phyloP scores from a whole-genome alignment of 2,113 vertebrate species.

The Myrmecophaga tridactyla region DNA sequence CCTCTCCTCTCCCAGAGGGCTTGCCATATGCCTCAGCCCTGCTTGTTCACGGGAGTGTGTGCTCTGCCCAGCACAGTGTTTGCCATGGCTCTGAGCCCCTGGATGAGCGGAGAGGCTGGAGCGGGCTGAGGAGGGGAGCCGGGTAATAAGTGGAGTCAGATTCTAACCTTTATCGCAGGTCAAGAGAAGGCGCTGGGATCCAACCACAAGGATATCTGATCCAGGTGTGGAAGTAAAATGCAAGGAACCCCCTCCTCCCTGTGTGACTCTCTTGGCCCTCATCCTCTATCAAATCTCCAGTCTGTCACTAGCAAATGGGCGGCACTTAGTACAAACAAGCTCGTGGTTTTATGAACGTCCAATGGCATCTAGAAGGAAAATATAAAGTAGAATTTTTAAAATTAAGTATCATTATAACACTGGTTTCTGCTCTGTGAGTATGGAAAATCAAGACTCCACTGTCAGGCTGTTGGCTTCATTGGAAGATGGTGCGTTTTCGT shows the following conservation, averaged over 20 bases:
- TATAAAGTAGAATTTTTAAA: not conserved
- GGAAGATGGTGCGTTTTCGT: rapidly evolving
- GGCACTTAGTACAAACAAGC: not conserved
- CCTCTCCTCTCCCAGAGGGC: not conserved
- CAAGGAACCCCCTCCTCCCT: rapidly evolving
- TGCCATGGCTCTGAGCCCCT: not conserved
- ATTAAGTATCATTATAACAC: no score
- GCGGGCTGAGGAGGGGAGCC: not conserved
- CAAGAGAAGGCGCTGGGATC: not conserved
- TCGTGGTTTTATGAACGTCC: not conserved
- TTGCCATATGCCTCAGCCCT: not conserved
- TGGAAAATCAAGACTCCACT: not conserved
- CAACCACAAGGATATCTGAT: not conserved
- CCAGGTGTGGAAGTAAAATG: not conserved
- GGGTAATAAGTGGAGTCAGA: not conserved
- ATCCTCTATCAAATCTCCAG: not conserved
- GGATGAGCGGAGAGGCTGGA: not conserved
- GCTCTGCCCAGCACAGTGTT: not conserved
- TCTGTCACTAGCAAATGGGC: not conserved
- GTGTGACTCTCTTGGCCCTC: rapidly evolving
- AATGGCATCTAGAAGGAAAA: not conserved
- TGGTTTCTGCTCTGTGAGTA: not conserved
- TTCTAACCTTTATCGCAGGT: not conserved
- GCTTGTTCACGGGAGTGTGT: not conserved
- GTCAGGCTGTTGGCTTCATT: not conserved